Evolutionary conservation across 2,797 vertebrate species (phyloP).

Genomic region (Oryzias dopingdopingensis): DNA sequence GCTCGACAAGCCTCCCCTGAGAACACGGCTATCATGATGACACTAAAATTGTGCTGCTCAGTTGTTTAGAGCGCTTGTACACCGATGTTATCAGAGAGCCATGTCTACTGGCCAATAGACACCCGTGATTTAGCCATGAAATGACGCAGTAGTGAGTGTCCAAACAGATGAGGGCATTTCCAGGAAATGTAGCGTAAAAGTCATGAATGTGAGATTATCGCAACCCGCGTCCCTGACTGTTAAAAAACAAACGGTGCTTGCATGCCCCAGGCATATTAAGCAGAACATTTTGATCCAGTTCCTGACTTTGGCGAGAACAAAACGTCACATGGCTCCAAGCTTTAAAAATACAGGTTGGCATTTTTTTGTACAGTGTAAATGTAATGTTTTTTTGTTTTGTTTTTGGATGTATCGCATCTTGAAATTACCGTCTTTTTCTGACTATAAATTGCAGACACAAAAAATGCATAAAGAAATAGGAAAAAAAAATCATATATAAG

Average conservation of each 20-base stretch:
- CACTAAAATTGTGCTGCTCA: constrained; percentile 29
- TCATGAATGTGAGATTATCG: constrained; percentile 32
- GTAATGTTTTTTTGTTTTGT: background rate
- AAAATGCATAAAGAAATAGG: too few relatives aligned
- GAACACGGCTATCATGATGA: constrained; percentile 38
- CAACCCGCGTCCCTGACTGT: constrained; percentile 21
- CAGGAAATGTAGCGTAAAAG: constrained; percentile 32
- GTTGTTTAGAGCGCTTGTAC: constrained; percentile 41
- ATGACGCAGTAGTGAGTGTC: constrained; percentile 40
- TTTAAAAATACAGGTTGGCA: constrained; percentile 21
- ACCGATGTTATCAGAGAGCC: constrained; percentile 44
- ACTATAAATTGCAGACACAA: too few relatives aligned
- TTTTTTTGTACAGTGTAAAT: constrained; percentile 10
- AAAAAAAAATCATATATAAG: too few relatives aligned
- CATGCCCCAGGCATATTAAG: constrained; percentile 8
- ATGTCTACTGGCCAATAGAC: constrained; percentile 39
- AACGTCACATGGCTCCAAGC: constrained; percentile 20
- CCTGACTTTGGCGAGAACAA: constrained; percentile 35
- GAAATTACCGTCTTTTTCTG: background rate
- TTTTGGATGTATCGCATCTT: background rate
- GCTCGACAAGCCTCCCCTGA: constrained; percentile 41
- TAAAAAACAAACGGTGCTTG: constrained; percentile 29
- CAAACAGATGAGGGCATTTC: constrained; percentile 45
- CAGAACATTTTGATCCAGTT: constrained; percentile 27
- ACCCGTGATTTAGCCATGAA: constrained; percentile 41